Percentiles rank a stretch among this genome's conserved stretches.
phyloP scores from a whole-genome alignment of 1,140 invertebrate genomes.

The Pseudomyrmex dendroicus region DNA sequence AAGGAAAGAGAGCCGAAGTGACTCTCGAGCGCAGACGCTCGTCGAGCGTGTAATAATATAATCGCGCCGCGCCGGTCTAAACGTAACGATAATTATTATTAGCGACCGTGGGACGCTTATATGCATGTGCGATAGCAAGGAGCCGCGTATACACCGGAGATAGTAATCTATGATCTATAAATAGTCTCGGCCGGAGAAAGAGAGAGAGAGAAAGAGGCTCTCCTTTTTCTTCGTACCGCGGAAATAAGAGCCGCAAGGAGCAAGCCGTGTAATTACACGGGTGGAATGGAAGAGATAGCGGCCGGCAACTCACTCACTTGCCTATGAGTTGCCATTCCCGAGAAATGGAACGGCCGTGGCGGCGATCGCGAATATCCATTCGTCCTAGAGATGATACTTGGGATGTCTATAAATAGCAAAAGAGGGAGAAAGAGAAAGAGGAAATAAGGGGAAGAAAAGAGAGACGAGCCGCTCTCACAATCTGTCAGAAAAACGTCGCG shows the following conservation, averaged over 20 bases:
- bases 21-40: background rate
- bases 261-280: slow-evolving; percentile 47
- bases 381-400: slow-evolving; percentile 61
- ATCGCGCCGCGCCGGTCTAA: slow-evolving; percentile 52
- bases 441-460: background rate
- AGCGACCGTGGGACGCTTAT: slow-evolving; percentile 37
- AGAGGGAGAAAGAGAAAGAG: background rate
- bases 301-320: slow-evolving; percentile 18
- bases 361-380: slow-evolving; percentile 49
- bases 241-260: slow-evolving; percentile 59
- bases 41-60: slow-evolving; percentile 36
- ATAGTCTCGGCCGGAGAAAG: slow-evolving; percentile 48
- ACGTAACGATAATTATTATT: slow-evolving; percentile 56
- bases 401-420: slow-evolving; percentile 64
- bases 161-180: slow-evolving; percentile 73
- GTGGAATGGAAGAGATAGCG: slow-evolving; percentile 58
- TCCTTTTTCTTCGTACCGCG: slow-evolving; percentile 51
- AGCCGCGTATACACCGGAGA: slow-evolving; percentile 48
- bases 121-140: slow-evolving; percentile 51
- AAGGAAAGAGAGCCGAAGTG: background rate
- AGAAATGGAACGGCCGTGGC: slow-evolving; percentile 62
- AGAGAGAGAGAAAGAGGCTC: slow-evolving; percentile 21
- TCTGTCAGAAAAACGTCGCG: background rate
- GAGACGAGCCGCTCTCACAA: background rate
- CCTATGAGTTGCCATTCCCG: slow-evolving; percentile 46